Conservation (phyloP, 2,113 vertebrate species). For the Lutjanus erythropterus region DNA sequence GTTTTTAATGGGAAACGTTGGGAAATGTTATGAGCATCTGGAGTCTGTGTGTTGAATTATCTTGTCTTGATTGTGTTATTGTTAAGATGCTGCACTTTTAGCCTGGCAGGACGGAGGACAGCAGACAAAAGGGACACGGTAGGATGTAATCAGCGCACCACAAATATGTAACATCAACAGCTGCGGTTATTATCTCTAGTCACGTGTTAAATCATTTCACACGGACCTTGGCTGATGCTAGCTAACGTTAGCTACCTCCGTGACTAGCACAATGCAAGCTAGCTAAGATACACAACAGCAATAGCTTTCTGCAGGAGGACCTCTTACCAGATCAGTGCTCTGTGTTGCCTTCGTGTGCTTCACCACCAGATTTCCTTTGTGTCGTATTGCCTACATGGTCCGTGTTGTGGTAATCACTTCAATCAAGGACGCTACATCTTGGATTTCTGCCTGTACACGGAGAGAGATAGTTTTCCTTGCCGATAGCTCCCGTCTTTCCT, state of each 20-base stretch:
- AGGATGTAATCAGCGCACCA: not conserved
- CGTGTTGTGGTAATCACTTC: not conserved
- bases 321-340: constrained; percentile 59
- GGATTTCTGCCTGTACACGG: not conserved
- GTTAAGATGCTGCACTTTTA: not conserved
- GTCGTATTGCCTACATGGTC: constrained; percentile 16
- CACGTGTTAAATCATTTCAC: constrained; percentile 32
- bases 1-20: not conserved
- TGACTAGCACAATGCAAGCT: constrained; percentile 52
- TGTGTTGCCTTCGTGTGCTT: not conserved
- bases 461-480: constrained; percentile 20
- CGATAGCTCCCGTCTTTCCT: constrained; percentile 37
- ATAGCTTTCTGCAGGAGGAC: constrained; percentile 25
- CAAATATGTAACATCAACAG: not conserved
- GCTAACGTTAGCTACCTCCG: not conserved
- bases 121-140: not conserved
- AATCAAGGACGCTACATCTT: not conserved
- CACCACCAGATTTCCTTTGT: not conserved
- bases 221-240: not conserved
- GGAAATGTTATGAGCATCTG: not conserved
- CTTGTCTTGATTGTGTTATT: not conserved
- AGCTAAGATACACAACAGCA: constrained; percentile 37
- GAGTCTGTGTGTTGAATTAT: not conserved
- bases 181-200: not conserved
- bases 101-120: not conserved